Conservation (phyloP, 2,797 vertebrate genomes). For the Protosalanx chinensis region DNA sequence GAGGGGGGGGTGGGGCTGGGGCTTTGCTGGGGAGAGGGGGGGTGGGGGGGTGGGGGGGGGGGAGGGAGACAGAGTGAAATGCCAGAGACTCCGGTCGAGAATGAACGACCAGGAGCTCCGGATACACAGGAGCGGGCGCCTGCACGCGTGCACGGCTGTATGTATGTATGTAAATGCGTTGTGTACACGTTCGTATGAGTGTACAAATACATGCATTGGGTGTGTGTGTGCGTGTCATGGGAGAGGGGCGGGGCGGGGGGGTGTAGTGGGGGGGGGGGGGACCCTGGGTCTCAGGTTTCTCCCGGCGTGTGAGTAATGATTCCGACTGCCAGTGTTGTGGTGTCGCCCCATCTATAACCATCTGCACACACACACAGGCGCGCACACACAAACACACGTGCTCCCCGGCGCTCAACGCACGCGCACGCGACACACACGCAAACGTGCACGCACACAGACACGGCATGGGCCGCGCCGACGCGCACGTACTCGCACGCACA, state of each 20-base stretch:
- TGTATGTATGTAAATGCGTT: no score
- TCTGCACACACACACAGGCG: slow-evolving; percentile 61
- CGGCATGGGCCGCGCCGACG: no score
- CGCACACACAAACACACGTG: neutral
- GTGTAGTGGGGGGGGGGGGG: slow-evolving; percentile 48
- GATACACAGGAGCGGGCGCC: slow-evolving; percentile 13
- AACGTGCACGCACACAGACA: neutral
- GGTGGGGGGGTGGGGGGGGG: slow-evolving; percentile 6
- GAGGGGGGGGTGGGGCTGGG: no score
- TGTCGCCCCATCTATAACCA: slow-evolving; percentile 97
- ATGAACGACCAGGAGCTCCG: slow-evolving; percentile 72
- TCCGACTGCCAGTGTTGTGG: slow-evolving; percentile 82
- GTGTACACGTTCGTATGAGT: no score
- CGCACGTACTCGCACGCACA: slow-evolving; percentile 12
- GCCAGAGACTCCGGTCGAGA: slow-evolving; percentile 81
- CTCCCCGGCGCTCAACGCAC: no score
- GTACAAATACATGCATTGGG: neutral
- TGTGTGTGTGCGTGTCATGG: slow-evolving; percentile 23
- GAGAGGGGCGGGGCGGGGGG: slow-evolving; percentile 40
- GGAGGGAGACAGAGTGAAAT: slow-evolving; percentile 84
- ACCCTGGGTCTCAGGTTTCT: slow-evolving; percentile 71
- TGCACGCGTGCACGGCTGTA: slow-evolving; percentile 15
- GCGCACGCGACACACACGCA: slow-evolving; percentile 1
- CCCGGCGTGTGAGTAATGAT: slow-evolving; percentile 92
- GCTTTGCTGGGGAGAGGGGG: neutral